These are phyloP conservation scores for Cinara cedri DNA, from an alignment of 2,888 invertebrate species.

Conservation along the genomic window DNA sequence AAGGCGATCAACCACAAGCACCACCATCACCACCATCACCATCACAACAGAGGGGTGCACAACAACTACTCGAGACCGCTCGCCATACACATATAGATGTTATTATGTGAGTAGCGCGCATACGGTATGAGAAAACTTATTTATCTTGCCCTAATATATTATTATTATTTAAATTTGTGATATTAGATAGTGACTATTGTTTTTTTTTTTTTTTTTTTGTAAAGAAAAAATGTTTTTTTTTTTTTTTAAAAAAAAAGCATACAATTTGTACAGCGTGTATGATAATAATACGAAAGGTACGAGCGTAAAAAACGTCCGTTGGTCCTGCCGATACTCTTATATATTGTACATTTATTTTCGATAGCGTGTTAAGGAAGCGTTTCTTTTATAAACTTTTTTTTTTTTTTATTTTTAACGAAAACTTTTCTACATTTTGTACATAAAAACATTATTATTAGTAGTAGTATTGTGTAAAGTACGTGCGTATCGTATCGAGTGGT, in stretches of 20 bases:
- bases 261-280: slow-evolving; percentile 40
- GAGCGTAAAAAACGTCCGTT: slow-evolving; percentile 1
- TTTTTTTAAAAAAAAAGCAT: not conserved
- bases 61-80: slow-evolving; percentile 71
- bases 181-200: slow-evolving; percentile 51
- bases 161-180: slow-evolving; percentile 50
- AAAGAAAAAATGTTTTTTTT: not conserved
- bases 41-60: slow-evolving; percentile 66
- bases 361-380: not conserved
- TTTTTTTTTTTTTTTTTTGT: not conserved
- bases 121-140: slow-evolving; percentile 34
- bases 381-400: slow-evolving; percentile 53
- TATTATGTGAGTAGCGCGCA: not conserved
- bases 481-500: not conserved
- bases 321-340: slow-evolving; percentile 38
- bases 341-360: not conserved
- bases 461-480: slow-evolving; percentile 16
- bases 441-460: slow-evolving; percentile 9
- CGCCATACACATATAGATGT: slow-evolving; percentile 78
- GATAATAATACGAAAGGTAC: not conserved
- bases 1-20: slow-evolving; percentile 65
- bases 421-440: slow-evolving; percentile 31
- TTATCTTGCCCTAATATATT: slow-evolving; percentile 43
- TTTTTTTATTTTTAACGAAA: no score
- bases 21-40: slow-evolving; percentile 65